A percentile compares a stretch with the other conserved stretches of the same genome.
Evolutionary conservation across 2,888 invertebrate genomes (phyloP).

Genomic region (Deilephila porcellus): DNA sequence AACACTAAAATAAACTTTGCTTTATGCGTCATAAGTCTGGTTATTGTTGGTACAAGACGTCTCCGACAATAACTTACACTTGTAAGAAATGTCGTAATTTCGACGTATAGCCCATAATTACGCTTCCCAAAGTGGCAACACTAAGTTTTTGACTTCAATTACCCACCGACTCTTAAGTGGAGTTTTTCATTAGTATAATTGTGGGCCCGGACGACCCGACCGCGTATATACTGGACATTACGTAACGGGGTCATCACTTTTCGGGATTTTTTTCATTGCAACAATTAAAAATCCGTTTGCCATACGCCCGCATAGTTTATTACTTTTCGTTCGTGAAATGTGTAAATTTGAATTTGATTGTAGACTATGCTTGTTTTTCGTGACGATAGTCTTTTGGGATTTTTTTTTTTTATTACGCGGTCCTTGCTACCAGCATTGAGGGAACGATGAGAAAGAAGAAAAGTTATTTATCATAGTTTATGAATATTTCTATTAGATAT

Average conservation of each 20-base stretch:
- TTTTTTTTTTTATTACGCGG: too few relatives aligned
- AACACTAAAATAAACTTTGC: not conserved
- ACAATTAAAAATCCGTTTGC: conserved; percentile 21
- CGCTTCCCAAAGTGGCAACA: conserved; percentile 44
- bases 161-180: conserved; percentile 47
- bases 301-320: not conserved
- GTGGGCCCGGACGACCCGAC: not conserved
- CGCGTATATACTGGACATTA: not conserved
- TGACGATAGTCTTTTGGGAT: not conserved
- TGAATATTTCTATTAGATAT: too few relatives aligned
- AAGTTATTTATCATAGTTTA: not conserved
- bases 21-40: not conserved
- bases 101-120: conserved; percentile 49
- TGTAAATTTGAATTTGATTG: conserved; percentile 18
- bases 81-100: conserved; percentile 40
- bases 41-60: conserved; percentile 17
- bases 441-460: too few relatives aligned
- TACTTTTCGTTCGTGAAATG: not conserved
- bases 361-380: not conserved
- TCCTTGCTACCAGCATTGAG: too few relatives aligned
- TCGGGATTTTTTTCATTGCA: not conserved
- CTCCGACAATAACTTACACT: conserved; percentile 1
- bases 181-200: conserved; percentile 37
- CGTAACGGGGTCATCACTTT: not conserved
- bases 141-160: conserved; percentile 64